Evolutionary conservation across 2,797 vertebrate genomes (phyloP), one percentile per base, ranked within the genome.

Genomic region (Rhynchotus rufescens): DNA sequence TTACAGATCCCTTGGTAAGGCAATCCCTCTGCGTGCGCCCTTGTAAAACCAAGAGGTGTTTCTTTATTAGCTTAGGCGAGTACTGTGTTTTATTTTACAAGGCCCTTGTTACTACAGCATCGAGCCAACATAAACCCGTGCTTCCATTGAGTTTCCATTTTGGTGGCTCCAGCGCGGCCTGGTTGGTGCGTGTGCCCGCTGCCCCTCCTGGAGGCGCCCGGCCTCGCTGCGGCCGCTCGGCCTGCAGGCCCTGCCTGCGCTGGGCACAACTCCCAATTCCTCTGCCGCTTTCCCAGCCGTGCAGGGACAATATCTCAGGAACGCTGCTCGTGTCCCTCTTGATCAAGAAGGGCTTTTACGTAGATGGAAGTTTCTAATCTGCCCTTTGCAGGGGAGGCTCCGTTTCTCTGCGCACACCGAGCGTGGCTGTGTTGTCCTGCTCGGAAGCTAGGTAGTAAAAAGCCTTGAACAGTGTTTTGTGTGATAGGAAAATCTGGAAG

Each of bases 151-250:
- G 19, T 68, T 19, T 4, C 57, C 13, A 12, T 77, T 83, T 84
- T 49, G 32, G 5, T 59, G 38, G 16, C 59, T 44, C 74, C 34
- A 21, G 51, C 42, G 56, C 74, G 38, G 72, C 68, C 16, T 82
- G 75, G 75, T 78, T 88, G 30, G 6, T 47, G 59, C 49, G 92
- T 77, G 61, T 60, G 86, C 80, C 59, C 84, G 93, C 83, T 94
- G 96, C 88, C 95, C 69, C 91, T 96, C 80, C 49, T 9, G 85
- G 92, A 67, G 84, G 59, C 89, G 75, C 14, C 34, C 72, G 47
- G 75, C 49, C 57, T 91, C 52, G 28, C 75, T 91, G 67, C 42
- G 36, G 36, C 36, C 36, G 36, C 36, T 36, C 36, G 36, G 36
- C 36, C 36, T 10, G 36, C 36, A 10, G 36, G 36, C 36, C 36